Evolutionary conservation across 2,888 invertebrate species (phyloP).

Genomic region (Criorhina ranunculi): DNA sequence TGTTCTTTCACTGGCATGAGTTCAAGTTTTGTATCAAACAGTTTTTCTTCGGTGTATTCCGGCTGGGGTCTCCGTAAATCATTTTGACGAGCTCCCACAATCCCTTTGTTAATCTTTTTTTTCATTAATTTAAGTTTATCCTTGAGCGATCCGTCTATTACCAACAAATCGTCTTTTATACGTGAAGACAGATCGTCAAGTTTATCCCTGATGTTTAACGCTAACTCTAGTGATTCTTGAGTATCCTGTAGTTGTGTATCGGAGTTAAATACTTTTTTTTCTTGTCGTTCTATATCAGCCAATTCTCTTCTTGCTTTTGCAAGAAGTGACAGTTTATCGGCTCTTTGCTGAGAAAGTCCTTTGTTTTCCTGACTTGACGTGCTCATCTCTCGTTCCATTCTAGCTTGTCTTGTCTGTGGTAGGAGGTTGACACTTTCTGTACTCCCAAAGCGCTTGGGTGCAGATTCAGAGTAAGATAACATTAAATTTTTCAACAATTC

Average conservation of each 20-base stretch:
- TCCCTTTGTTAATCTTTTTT: neutral
- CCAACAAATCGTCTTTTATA: slow-evolving; percentile 12
- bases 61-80: neutral
- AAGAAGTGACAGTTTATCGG: no score
- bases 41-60: neutral
- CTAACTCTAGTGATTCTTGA: neutral
- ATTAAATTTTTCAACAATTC: neutral
- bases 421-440: neutral
- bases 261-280: neutral
- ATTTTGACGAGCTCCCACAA: neutral
- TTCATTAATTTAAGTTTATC: slow-evolving; percentile 13
- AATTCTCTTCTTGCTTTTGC: no score
- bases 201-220: neutral
- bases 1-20: slow-evolving; percentile 1
- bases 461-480: neutral
- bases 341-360: neutral
- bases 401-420: neutral
- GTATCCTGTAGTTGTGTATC: neutral
- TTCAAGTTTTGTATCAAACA: neutral
- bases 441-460: neutral
- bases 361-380: neutral
- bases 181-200: neutral
- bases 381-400: neutral
- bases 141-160: slow-evolving; percentile 15
- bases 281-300: neutral